Base-by-base conservation (phyloP, 2,113 vertebrate species). In the Paramisgurnus dabryanus region DNA sequence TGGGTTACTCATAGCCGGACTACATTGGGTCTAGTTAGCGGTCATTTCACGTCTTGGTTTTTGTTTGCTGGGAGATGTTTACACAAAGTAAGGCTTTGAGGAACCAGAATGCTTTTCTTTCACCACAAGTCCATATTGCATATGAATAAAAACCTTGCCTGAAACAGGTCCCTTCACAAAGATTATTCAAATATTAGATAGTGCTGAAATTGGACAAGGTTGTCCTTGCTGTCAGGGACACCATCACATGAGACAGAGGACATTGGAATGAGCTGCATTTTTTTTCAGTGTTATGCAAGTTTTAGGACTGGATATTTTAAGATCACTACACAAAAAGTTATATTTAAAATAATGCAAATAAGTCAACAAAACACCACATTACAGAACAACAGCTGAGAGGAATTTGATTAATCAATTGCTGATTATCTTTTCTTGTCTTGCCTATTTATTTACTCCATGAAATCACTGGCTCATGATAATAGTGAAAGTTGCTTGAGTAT, bases 71-170 rank as follows among this genome's bases (percentile, higher is more conserved):
- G 27, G 27, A 34, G 27, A 34, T 34, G 27, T 34, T 34, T 34
- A 34, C 27, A 72, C 53, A 69, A 70, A 69, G 11, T 9, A 27
- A 49, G 50, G 50, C 10, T 50, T 83, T 79, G 50, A 79, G 18
- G 40, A 10, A 53, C 34, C 41, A 40, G 40, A 47, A 17, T 47
- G 11, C n/a, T 7, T 13, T 66, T 18, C 83, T 75, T 78, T 87
- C 90, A 87, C 64, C 88, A 88, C 83, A 1, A 79, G 78, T 83
- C 76, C 78, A 90, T 89, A 81, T 86, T 84, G 75, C 78, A 89
- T 86, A 79, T 86, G 41, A 71, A 53, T 77, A 66, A 27, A 67
- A 43, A 47, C 12, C 9, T 64, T 57, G 18, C 80, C 47, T 18
- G 55, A 78, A 71, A 22, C 53, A 50, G 60, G 34, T 27, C 45